phyloP scores from a whole-genome alignment of 1,140 invertebrate genomes.

The Cydia splendana region DNA sequence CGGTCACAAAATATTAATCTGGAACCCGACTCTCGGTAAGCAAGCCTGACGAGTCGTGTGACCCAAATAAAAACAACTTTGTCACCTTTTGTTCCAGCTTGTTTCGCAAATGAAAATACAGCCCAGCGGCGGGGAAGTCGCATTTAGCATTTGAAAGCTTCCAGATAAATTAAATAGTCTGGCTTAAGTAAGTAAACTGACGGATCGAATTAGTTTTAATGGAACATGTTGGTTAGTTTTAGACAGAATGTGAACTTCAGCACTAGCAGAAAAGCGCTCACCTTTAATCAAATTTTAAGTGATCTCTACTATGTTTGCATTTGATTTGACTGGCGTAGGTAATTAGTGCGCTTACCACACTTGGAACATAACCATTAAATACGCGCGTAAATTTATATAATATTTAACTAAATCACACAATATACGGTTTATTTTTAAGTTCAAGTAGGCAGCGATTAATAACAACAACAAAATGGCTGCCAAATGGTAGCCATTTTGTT shows the following conservation, averaged over 20 bases:
- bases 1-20: slow-evolving; percentile 55
- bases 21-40: slow-evolving; percentile 51
- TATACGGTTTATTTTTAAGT: not conserved
- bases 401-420: not conserved
- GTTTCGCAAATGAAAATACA: slow-evolving; percentile 51
- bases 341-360: no score
- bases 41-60: slow-evolving; percentile 47
- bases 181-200: not conserved
- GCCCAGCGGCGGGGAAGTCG: not conserved
- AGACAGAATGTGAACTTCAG: not conserved
- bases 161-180: not conserved
- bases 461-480: not conserved
- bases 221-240: not conserved
- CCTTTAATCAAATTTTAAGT: no score
- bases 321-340: no score
- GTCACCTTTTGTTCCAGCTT: slow-evolving; percentile 58
- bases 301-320: no score
- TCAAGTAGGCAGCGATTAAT: not conserved
- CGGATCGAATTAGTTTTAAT: not conserved
- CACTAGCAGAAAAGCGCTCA: no score
- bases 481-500: slow-evolving; percentile 15
- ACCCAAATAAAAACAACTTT: slow-evolving; percentile 59
- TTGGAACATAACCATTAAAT: not conserved
- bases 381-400: no score
- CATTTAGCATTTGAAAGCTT: not conserved